phyloP scores from a whole-genome alignment of 92 coral and sea anemone species.

The Nematostella vectensis region DNA sequence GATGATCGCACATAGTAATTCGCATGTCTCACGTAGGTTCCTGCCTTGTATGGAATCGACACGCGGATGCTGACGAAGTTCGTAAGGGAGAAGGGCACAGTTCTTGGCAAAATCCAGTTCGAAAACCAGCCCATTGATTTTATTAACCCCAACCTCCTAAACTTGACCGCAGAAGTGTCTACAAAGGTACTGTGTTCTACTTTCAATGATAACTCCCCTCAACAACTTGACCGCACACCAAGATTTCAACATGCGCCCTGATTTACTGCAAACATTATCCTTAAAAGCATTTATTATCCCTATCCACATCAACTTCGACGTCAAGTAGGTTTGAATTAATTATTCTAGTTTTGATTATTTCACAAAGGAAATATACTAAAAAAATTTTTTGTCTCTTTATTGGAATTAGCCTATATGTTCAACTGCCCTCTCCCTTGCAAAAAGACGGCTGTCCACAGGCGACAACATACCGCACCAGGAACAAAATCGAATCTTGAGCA shows the following conservation, averaged over 20 bases:
- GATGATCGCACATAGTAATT: too few relatives aligned
- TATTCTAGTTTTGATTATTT: too few relatives aligned
- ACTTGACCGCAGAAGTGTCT: conserved; percentile 90
- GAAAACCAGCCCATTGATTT: conserved; percentile 85
- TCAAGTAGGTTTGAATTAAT: too few relatives aligned
- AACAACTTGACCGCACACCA: too few relatives aligned
- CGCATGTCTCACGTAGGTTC: conserved; percentile 42
- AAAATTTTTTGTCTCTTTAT: too few relatives aligned
- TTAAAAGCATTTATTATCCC: neutral
- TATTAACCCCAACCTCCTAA: conserved; percentile 71
- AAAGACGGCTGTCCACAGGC: too few relatives aligned
- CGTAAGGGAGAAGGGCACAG: conserved; percentile 77
- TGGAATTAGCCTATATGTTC: too few relatives aligned
- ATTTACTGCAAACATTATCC: neutral
- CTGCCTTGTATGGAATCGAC: conserved; percentile 87
- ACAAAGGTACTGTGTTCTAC: conserved; percentile 54
- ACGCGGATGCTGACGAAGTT: conserved; percentile 88
- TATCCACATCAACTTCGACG: neutral
- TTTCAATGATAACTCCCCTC: too few relatives aligned
- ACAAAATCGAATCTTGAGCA: too few relatives aligned
- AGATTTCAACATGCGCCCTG: neutral
- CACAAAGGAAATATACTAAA: too few relatives aligned
- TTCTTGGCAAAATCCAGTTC: conserved; percentile 91
- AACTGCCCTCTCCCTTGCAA: too few relatives aligned
- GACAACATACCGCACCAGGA: too few relatives aligned